Base-by-base conservation (phyloP, 2,797 vertebrate genomes). In the Sebastes nivosus region DNA sequence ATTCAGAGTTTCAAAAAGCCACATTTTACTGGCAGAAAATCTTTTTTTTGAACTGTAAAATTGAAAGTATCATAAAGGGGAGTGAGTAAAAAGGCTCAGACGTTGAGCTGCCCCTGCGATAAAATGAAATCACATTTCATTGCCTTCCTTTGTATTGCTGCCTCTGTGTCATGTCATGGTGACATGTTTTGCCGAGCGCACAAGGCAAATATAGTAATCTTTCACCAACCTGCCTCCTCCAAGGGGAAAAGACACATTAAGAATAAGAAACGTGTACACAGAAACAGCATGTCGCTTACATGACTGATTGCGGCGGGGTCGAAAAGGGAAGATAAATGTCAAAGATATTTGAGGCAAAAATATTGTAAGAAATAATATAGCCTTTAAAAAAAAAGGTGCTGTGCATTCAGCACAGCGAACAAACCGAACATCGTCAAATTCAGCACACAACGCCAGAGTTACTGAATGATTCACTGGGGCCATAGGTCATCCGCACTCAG, bases 401-500 rank as follows among this genome's bases (percentile, higher is more conserved):
- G 29, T 54, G 73, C 54, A 79, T 86, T 84, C 82, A 54, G 69
- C 27, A 1, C 22, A 10, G n/a, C 1, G 0, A 81, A 67, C 72
- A 36, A 54, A 27, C 22, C 30, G 1, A 36, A 22, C 14, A 65
- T 34, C 1, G 25, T 52, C n/a, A 32, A 24, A 86, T 79, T 80
- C 81, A 80, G 81, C 76, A 55, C 71, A 86, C 72, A 87, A 32
- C 30, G 29, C 58, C 38, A 11, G 55, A 77, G 81, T 80, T 63
- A 25, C 83, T 89, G 85, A 91, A 89, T 88, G 83, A 91, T 86
- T 88, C 81, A 90, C 81, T 0, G 60, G 25, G 81, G 83, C 63
- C 79, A 78, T 0, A 88, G 84, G 90, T 89, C 86, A 22, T 3
- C 59, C 10, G 22, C 82, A 54, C 74, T 84, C 81, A 68, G 52